Percentiles rank a stretch among this genome's conserved stretches.
phyloP scores from a whole-genome alignment of 2,888 invertebrate genomes.

The Diaphora mendica region DNA sequence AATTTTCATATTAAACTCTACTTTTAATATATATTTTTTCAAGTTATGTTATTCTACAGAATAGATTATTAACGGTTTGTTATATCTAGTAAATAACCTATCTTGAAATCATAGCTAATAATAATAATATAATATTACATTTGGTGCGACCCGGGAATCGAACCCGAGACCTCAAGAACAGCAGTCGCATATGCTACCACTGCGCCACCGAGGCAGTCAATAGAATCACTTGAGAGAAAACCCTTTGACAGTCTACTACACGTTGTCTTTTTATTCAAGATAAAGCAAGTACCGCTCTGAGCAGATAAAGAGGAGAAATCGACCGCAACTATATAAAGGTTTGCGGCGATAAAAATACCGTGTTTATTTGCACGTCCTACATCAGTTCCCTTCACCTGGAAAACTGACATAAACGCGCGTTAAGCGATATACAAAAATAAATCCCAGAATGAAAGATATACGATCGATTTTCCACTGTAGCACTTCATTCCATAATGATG shows the following conservation, averaged over 20 bases:
- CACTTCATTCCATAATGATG: slow-evolving; percentile 51
- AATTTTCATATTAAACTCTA: slow-evolving; percentile 40
- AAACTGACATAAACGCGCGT: slow-evolving; percentile 65
- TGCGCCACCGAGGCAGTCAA: no score
- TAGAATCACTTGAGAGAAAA: slow-evolving; percentile 66
- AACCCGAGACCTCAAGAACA: no score
- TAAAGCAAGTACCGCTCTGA: slow-evolving; percentile 84
- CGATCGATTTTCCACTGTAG: slow-evolving; percentile 62
- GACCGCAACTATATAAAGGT: slow-evolving; percentile 86
- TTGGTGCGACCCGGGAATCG: no score
- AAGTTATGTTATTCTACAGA: background rate
- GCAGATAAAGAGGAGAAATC: slow-evolving; percentile 85
- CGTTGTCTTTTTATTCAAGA: slow-evolving; percentile 80
- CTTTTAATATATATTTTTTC: slow-evolving; percentile 1
- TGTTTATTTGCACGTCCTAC: slow-evolving; percentile 87
- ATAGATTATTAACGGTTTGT: slow-evolving; percentile 13
- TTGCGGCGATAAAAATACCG: slow-evolving; percentile 85
- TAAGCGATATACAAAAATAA: slow-evolving; percentile 62
- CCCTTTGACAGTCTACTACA: slow-evolving; percentile 68
- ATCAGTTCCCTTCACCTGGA: slow-evolving; percentile 71
- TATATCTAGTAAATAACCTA: background rate
- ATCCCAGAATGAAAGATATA: slow-evolving; percentile 62
- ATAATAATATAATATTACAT: no score
- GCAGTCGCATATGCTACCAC: no score
- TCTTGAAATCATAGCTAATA: slow-evolving; percentile 33